phyloP scores from a whole-genome alignment of 35 echinoderm and acorn worm genomes.

The Ophioderma brevispina region DNA sequence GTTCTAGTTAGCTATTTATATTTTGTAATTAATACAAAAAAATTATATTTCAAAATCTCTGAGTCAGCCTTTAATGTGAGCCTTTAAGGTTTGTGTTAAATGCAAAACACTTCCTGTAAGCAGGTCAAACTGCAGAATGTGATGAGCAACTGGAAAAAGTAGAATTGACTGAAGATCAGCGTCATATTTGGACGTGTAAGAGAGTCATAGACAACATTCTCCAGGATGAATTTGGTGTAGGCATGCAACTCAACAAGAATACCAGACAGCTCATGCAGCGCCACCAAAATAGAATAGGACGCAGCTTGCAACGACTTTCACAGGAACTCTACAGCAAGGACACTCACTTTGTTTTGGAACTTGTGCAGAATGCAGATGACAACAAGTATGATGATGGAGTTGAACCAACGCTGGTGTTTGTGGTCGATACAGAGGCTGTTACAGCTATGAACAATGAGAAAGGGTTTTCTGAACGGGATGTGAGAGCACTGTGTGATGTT shows the following conservation, averaged over 20 bases:
- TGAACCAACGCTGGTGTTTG: conserved; percentile 36
- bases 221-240: conserved; percentile 53
- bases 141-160: neutral
- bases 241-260: conserved; percentile 22
- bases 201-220: conserved; percentile 25
- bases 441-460: conserved; percentile 56
- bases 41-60: too few species aligned
- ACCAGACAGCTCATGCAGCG: conserved; percentile 11
- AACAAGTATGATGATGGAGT: conserved; percentile 19
- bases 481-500: conserved; percentile 65
- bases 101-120: too few species aligned
- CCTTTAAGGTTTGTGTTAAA: too few species aligned
- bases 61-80: too few species aligned
- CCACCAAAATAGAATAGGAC: conserved; percentile 27
- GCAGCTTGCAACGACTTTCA: conserved; percentile 39
- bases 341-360: conserved; percentile 61
- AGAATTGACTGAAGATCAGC: conserved; percentile 11
- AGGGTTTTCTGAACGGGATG: conserved; percentile 39
- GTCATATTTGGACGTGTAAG: conserved; percentile 8
- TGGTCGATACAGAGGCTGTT: conserved; percentile 16
- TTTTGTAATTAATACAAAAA: too few species aligned
- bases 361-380: conserved; percentile 66
- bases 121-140: too few species aligned
- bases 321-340: conserved; percentile 66
- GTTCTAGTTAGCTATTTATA: too few species aligned